phyloP scores from a whole-genome alignment of 1,140 invertebrate genomes.

The Brachionus rubens region DNA sequence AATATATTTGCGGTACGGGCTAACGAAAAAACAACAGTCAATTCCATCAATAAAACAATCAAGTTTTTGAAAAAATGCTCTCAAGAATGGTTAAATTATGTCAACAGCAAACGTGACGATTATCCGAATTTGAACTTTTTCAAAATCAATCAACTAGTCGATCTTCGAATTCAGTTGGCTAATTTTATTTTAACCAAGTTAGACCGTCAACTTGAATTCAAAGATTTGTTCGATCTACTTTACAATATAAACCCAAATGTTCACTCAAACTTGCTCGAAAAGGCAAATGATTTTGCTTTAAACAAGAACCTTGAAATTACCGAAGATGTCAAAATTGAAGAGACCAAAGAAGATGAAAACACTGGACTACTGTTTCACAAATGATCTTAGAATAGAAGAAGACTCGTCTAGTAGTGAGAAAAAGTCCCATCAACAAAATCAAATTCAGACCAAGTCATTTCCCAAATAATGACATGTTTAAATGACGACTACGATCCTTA shows the following conservation, averaged over 20 bases:
- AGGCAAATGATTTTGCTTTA: not conserved
- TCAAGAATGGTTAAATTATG: slow-evolving; percentile 51
- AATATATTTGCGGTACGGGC: slow-evolving; percentile 44
- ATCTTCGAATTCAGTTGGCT: slow-evolving; percentile 52
- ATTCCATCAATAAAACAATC: slow-evolving; percentile 50
- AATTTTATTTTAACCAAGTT: slow-evolving; percentile 41
- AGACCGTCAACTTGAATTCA: slow-evolving; percentile 41
- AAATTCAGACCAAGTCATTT: not conserved
- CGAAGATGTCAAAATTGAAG: not conserved
- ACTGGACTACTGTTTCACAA: slow-evolving; percentile 21
- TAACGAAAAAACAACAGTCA: slow-evolving; percentile 45
- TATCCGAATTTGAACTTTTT: slow-evolving; percentile 53
- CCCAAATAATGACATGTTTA: not conserved
- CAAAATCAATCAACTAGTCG: slow-evolving; percentile 54
- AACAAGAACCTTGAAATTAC: not conserved
- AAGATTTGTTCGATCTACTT: slow-evolving; percentile 47
- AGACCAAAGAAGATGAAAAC: not conserved
- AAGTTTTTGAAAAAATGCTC: slow-evolving; percentile 54
- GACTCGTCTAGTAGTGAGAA: too few relatives aligned
- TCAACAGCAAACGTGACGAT: slow-evolving; percentile 50
- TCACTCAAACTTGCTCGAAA: slow-evolving; percentile 26
- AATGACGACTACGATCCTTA: not conserved
- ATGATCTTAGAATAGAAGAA: not conserved
- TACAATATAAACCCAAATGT: slow-evolving; percentile 51
- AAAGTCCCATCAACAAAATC: not conserved